These are phyloP conservation scores for Lucinisca nassula DNA, from an alignment of 2,888 invertebrate genomes.

Conservation along the genomic window DNA sequence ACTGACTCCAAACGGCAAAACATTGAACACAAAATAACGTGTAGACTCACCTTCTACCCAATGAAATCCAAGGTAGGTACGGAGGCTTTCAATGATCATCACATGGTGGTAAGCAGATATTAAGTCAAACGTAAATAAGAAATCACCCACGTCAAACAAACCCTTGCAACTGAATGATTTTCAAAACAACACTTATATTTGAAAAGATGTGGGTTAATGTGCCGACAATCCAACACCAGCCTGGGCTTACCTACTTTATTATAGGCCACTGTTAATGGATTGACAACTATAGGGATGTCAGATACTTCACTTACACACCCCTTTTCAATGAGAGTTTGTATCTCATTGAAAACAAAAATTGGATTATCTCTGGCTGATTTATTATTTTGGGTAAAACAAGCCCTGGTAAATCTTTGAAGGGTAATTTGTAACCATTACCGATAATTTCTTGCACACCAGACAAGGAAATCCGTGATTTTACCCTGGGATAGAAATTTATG, in stretches of 20 bases:
- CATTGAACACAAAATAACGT: conserved; percentile 56
- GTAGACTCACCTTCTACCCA: neutral
- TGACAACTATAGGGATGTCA: conserved; percentile 10
- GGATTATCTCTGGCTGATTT: conserved; percentile 38
- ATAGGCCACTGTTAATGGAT: conserved; percentile 7
- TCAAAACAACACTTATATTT: neutral
- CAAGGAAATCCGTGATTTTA: too few relatives aligned
- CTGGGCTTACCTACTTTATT: conserved; percentile 29
- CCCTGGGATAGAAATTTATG: too few relatives aligned
- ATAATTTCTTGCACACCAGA: too few relatives aligned
- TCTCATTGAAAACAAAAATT: conserved; percentile 30
- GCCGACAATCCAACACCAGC: conserved; percentile 48
- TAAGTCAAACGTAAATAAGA: conserved; percentile 46
- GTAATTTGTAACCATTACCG: conserved; percentile 36
- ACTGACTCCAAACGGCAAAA: conserved; percentile 58
- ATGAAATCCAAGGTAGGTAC: conserved; percentile 22
- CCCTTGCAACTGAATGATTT: conserved; percentile 22
- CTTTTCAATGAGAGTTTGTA: conserved; percentile 27
- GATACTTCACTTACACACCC: conserved; percentile 30
- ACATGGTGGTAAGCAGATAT: conserved; percentile 39
- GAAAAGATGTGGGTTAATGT: conserved; percentile 42
- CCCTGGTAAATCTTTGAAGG: conserved; percentile 22
- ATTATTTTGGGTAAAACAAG: conserved; percentile 26
- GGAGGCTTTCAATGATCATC: conserved; percentile 12
- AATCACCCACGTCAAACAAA: conserved; percentile 28